Base-by-base conservation (phyloP, 1,140 invertebrate species). In the Asobara japonica region DNA sequence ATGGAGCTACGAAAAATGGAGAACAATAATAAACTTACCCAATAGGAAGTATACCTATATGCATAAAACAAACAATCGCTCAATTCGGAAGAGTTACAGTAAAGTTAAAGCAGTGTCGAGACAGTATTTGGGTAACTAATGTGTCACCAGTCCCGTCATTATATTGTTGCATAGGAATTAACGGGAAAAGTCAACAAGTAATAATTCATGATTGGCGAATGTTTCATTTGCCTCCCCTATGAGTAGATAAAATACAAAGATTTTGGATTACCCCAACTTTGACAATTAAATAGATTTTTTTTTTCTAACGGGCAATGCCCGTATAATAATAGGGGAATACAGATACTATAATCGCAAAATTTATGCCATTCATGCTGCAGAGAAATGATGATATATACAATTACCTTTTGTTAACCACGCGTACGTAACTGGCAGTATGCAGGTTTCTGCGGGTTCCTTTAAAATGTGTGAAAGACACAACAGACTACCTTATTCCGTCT, bases 401-500 rank as follows among this genome's bases (percentile, higher is more conserved):
- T 65, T 65, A 65, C 62, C 62, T 65, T 65, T 20, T 16, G 62
- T 65, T 30, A 30, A 65, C 1, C 10, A 31, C 62, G 27, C 18
- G 33, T 18, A 61, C 41, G 41, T 45, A 13, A 45, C 41, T 45
- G 41, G 41, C 18, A 6, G 27, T 65, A 65, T 18, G 30, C 27
- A 22, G 13, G 22, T 27, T n/a, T n/a, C n/a, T n/a, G n/a, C 31
- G 41, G 41, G n/a, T 45, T 45, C n/a, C 41, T 16, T 45, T 45
- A 45, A 13, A 16, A 45, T 45, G 18, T 45, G 41, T 56, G n/a
- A 45, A 16, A 45, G 41, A 45, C 41, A 16, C 18, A 45, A 45
- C 11, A 45, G 13, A 16, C 41, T 65, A 36, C 70, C 62, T 38
- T 33, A 18, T 27, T 30, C 73, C 74, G 64, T 82, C n/a, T n/a